Conservation (phyloP, 2,797 vertebrate species). For the Phoxinus dragarum region DNA sequence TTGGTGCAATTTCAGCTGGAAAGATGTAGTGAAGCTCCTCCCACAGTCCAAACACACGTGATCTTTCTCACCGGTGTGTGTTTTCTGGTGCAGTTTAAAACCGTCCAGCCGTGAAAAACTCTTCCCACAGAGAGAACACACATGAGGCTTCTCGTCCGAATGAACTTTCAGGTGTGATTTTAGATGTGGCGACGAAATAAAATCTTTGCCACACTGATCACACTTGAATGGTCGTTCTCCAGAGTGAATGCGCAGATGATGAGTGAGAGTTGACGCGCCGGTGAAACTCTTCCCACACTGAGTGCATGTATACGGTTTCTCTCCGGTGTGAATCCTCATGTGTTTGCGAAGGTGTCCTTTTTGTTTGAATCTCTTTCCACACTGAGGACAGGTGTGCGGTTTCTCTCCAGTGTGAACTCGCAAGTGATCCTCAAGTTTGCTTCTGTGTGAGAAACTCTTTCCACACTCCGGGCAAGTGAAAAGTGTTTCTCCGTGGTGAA, state of each 20-base stretch:
- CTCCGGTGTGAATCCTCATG: neutral
- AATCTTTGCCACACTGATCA: neutral
- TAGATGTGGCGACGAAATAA: neutral
- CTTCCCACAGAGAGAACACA: neutral
- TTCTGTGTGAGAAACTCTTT: neutral
- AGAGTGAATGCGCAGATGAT: neutral
- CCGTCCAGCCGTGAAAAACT: neutral
- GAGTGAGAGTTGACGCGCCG: neutral
- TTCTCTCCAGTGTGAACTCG: neutral
- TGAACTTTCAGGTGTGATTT: neutral
- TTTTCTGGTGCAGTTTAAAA: slow-evolving; percentile 2
- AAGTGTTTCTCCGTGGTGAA: neutral
- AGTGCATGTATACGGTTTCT: neutral
- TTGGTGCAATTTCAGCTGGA: neutral
- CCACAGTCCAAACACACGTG: neutral
- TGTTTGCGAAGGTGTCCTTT: neutral
- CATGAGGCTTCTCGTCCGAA: neutral
- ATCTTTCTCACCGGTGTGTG: neutral
- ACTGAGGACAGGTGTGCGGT: neutral
- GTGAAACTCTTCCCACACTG: neutral
- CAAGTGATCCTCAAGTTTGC: neutral
- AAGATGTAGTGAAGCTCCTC: neutral
- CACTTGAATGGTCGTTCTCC: neutral
- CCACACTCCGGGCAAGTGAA: neutral
- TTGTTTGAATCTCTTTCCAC: neutral